Conservation (phyloP, 2,797 vertebrate genomes). For the Sebastiscus tertius region DNA sequence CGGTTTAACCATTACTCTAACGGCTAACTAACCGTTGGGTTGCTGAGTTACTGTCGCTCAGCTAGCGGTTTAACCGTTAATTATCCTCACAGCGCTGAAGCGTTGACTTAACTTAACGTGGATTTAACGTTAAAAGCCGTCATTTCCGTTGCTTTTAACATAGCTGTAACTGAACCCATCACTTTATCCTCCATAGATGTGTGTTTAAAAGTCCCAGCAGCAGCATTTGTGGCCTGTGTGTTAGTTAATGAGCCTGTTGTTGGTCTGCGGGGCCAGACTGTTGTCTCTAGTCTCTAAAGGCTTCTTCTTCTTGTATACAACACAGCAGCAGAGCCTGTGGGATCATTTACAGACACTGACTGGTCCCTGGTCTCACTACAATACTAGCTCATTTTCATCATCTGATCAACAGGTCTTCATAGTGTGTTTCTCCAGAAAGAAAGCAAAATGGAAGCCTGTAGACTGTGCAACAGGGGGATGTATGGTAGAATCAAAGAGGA, state of each 20-base stretch:
- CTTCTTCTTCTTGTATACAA: background rate
- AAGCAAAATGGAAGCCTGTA: background rate
- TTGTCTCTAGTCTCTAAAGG: background rate
- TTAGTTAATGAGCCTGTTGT: background rate
- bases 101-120: background rate
- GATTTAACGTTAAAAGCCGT: background rate
- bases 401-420: conserved; percentile 19
- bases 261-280: conserved; percentile 5
- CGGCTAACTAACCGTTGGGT: background rate
- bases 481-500: background rate
- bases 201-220: background rate
- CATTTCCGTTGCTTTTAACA: background rate
- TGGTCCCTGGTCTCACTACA: background rate
- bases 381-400: background rate
- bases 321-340: background rate
- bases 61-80: background rate
- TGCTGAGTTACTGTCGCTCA: background rate
- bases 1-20: background rate
- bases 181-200: background rate
- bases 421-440: background rate
- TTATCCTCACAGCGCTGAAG: conserved; percentile 1
- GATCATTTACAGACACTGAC: background rate
- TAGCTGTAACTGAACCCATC: background rate
- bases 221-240: conserved; percentile 11
- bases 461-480: background rate